A percentile compares a stretch with the other conserved stretches of the same genome.
Conservation (phyloP, 53 echinoderm and acorn worm genomes). For the Pentamera pediparva region DNA sequence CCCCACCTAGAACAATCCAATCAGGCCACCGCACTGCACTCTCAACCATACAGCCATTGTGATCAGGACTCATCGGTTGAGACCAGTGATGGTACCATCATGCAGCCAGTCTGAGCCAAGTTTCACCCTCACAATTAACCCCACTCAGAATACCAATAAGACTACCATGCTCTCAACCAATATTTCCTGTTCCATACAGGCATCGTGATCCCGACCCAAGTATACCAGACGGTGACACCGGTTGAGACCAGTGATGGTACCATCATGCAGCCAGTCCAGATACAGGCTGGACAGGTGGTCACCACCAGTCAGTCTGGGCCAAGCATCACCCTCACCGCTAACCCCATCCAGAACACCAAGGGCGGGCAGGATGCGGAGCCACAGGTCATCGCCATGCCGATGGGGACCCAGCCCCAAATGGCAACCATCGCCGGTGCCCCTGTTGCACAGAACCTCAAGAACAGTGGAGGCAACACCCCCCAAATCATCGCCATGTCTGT, state of each 20-base stretch:
- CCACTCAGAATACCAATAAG: too few species aligned
- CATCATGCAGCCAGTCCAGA: slow-evolving; percentile 47
- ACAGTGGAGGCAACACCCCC: too few species aligned
- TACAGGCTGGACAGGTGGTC: slow-evolving; percentile 37
- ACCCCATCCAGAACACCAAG: slow-evolving; percentile 20
- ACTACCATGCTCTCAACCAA: too few species aligned
- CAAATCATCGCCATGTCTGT: too few species aligned
- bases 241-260: slow-evolving; percentile 46
- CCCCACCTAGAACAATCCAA: too few species aligned
- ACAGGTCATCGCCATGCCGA: slow-evolving; percentile 27
- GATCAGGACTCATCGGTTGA: slow-evolving; percentile 60
- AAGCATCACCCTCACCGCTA: neutral
- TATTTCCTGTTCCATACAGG: too few species aligned
- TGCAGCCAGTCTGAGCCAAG: slow-evolving; percentile 30
- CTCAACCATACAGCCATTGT: slow-evolving; percentile 78
- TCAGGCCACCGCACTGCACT: too few species aligned
- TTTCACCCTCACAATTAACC: neutral
- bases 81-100: slow-evolving; percentile 40
- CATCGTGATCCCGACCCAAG: slow-evolving; percentile 91
- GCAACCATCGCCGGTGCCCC: neutral
- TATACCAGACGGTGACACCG: slow-evolving; percentile 77
- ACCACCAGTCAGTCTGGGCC: slow-evolving; percentile 31
- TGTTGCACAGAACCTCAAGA: too few species aligned
- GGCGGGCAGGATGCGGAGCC: slow-evolving; percentile 20
- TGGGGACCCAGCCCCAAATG: slow-evolving; percentile 11